Evolutionary conservation across 2,113 vertebrate genomes (phyloP), one percentile per base, ranked within the genome.

Genomic region (Tachysurus fulvidraco): DNA sequence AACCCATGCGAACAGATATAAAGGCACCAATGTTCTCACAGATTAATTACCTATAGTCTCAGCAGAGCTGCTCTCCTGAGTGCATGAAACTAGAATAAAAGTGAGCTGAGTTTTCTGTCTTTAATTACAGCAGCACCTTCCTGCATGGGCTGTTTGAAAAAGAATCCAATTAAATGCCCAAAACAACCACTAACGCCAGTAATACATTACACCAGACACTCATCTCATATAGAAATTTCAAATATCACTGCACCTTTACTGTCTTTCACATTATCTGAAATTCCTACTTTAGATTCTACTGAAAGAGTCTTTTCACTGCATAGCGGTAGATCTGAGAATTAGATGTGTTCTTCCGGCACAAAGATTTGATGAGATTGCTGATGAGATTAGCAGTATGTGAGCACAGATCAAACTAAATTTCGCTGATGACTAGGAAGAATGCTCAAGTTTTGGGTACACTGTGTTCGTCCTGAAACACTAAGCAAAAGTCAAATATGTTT

Each of bases 81-180:
- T 23, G 19, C 46, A 12, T 41, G 83, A 85, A 87, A 85, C 74
- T 83, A 59, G 62, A 87, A 87, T 73, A 60, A 85, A 88, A 76
- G 57, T 57, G 55, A 85, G 54, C 30, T 50, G 50, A 71, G 79
- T 57, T 80, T 69, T 55, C 71, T 44, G 41, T 74, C 78, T 21
- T 79, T 83, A 83, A 85, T 89, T 85, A 85, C 52, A 65, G 65
- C 81, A 73, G 81, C 11, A 69, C 65, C 23, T 82, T 84, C 69
- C 73, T 78, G 69, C 77, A 84, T 71, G 57, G 44, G 55, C 77
- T 77, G 65, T 79, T 88, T 78, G 36, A 36, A 54, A 90, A 84
- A 86, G 60, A 84, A 84, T 50, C 81, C 69, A 77, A 84, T 83
- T 83, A 88, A 84, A 46, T 50, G 67, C n/a, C 55, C n/a, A 62